Percentiles rank a stretch among this genome's conserved stretches.
These are phyloP conservation scores for Ochropacha duplaris DNA, from an alignment of 2,888 invertebrate genomes.

Conservation along the genomic window DNA sequence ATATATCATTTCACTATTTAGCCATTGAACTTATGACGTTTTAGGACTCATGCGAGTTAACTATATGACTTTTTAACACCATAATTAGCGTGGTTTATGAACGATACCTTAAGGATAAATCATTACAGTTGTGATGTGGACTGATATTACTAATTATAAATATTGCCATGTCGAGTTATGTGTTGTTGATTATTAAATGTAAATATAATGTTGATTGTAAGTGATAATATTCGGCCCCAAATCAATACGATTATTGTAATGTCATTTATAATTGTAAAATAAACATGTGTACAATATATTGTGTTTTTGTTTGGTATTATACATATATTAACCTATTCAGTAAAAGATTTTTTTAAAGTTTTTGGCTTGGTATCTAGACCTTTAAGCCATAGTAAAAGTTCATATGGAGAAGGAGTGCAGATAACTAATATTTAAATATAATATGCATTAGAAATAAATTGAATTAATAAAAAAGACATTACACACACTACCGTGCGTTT, in stretches of 20 bases:
- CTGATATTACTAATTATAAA: slow-evolving; percentile 67
- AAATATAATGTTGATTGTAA: slow-evolving; percentile 40
- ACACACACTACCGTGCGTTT: too few species aligned
- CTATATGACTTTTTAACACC: background rate
- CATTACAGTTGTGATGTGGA: slow-evolving; percentile 64
- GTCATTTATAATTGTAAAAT: slow-evolving; percentile 55
- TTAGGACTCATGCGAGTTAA: background rate
- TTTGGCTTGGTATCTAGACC: too few species aligned
- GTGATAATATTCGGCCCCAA: slow-evolving; percentile 52
- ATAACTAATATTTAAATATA: too few species aligned
- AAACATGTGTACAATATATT: slow-evolving; percentile 42
- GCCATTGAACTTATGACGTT: background rate
- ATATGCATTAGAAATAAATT: too few species aligned
- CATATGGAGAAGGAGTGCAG: too few species aligned
- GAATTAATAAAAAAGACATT: too few species aligned
- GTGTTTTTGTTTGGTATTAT: background rate
- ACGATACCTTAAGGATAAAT: slow-evolving; percentile 10
- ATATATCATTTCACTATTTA: too few species aligned
- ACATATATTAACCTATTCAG: background rate
- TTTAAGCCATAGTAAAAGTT: too few species aligned
- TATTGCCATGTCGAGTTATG: slow-evolving; percentile 64
- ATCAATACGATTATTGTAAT: slow-evolving; percentile 40
- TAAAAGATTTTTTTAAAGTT: too few species aligned
- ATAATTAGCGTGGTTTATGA: background rate
- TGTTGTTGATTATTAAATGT: slow-evolving; percentile 39